Percentiles rank a stretch among this genome's conserved stretches.
Evolutionary conservation across 2,797 vertebrate species (phyloP).

Genomic region (Lacerta viridis): DNA sequence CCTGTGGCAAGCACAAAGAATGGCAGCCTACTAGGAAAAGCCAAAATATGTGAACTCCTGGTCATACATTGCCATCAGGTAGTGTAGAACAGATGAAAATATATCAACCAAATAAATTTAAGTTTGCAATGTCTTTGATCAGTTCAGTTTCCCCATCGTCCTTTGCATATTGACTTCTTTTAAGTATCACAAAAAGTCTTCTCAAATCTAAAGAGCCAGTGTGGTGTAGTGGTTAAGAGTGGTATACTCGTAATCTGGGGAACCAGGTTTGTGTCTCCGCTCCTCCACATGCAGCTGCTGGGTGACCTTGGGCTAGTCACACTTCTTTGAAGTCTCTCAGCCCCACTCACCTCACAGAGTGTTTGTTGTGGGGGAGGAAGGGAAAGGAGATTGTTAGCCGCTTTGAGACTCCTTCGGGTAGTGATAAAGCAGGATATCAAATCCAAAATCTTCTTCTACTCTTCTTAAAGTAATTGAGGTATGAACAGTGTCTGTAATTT

Average conservation of each 20-base stretch:
- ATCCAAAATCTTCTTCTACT: too few relatives aligned
- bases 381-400: too few relatives aligned
- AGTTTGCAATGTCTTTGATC: constrained; percentile 83
- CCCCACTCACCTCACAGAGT: too few relatives aligned
- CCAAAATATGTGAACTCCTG: neutral
- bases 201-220: constrained; percentile 47
- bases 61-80: constrained; percentile 78
- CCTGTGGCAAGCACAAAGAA: neutral
- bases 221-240: too few relatives aligned
- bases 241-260: too few relatives aligned
- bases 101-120: constrained; percentile 84
- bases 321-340: too few relatives aligned
- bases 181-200: constrained; percentile 65
- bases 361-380: too few relatives aligned
- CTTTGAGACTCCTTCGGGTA: too few relatives aligned
- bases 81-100: constrained; percentile 79
- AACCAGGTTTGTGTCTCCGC: too few relatives aligned
- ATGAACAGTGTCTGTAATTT: constrained; percentile 59
- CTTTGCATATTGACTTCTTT: constrained; percentile 61
- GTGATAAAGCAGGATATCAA: too few relatives aligned
- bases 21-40: neutral
- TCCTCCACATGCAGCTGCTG: too few relatives aligned
- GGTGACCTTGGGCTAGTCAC: too few relatives aligned
- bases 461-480: constrained; percentile 54
- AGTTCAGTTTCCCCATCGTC: constrained; percentile 85